Evolutionary conservation across 2,113 vertebrate species (phyloP), one percentile per base, ranked within the genome.

Genomic region (Anhinga anhinga): DNA sequence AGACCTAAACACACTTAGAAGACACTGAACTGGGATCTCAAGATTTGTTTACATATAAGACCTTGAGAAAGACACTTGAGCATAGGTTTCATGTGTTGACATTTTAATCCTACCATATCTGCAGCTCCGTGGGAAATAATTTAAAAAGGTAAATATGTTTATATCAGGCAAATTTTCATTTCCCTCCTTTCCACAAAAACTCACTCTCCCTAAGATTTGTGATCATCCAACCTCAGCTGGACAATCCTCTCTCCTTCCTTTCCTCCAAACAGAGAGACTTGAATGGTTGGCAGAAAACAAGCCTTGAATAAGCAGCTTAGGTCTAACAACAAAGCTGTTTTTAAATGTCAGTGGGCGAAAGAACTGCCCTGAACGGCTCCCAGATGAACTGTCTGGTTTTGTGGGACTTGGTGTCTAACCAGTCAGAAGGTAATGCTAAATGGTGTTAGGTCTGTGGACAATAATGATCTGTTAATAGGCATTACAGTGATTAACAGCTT

Each of bases 261-360:
- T 80, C 59, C 21, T 84, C 42, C 55, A 59, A 55, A 78, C 22
- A 77, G 27, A 50, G 18, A 79, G 23, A 20, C 32, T 56, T 23
- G 67, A 49, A 44, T 26, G 38, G 26, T 18, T 97, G 86, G 69
- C 90, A 90, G 74, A 25, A 77, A 88, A 78, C 80, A 70, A 88
- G 27, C 94, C 95, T 96, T 84, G 87, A 93, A 61, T 92, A 94
- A 97, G 90, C 73, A 88, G 80, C 94, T 97, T 97, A 94, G 1
- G 8, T 79, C 74, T 94, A 96, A 96, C 50, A 91, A 97, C 49
- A 90, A 93, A 97, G 63, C 90, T 94, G 42, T 90, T 96, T 95
- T 79, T 82, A 96, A 98, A 98, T 96, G 89, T 97, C 94, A 97
- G 30, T 91, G 80, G 95, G 78, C 91, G 96, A 88, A 96, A 96